Conservation (phyloP, 2,113 vertebrate species). For the Oryzias javanicus region DNA sequence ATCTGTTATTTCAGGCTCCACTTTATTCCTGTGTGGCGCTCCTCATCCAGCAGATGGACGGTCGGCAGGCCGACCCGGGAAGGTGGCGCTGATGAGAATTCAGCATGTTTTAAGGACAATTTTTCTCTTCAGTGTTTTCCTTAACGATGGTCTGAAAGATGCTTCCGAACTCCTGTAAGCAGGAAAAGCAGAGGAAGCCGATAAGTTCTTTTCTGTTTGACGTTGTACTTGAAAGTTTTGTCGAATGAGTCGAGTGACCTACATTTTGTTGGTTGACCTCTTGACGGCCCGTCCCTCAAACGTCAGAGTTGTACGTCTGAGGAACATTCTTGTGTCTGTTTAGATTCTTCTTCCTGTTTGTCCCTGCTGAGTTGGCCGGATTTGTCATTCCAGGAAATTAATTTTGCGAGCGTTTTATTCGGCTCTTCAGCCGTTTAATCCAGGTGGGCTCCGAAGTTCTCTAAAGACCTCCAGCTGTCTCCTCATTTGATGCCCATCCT, state of each 20-base stretch:
- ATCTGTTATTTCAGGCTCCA: constrained; percentile 62
- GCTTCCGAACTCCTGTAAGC: constrained; percentile 54
- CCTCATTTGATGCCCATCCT: constrained; percentile 25
- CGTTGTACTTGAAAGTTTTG: too few relatives aligned
- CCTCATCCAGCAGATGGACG: constrained; percentile 22
- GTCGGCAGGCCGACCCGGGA: constrained; percentile 20
- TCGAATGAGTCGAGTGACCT: too few relatives aligned
- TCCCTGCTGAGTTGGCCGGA: constrained; percentile 12
- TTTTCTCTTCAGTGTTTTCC: too few relatives aligned
- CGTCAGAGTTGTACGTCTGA: too few relatives aligned
- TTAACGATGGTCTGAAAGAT: constrained; percentile 20
- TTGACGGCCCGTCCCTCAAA: too few relatives aligned
- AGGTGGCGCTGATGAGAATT: constrained; percentile 34
- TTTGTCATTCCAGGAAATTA: constrained; percentile 37
- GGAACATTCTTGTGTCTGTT: constrained; percentile 57
- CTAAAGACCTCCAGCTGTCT: constrained; percentile 26
- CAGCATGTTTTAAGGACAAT: constrained; percentile 21
- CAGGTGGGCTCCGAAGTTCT: constrained; percentile 2
- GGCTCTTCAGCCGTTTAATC: constrained; percentile 17
- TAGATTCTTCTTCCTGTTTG: constrained; percentile 48
- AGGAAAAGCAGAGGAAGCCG: constrained; percentile 17
- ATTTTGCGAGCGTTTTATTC: constrained; percentile 29
- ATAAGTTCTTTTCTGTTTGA: too few relatives aligned
- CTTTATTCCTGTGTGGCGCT: constrained; percentile 9
- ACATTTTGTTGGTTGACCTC: too few relatives aligned